These are phyloP conservation scores for Brachionus paranguensis DNA, from an alignment of 1,140 invertebrate genomes.

Conservation along the genomic window DNA sequence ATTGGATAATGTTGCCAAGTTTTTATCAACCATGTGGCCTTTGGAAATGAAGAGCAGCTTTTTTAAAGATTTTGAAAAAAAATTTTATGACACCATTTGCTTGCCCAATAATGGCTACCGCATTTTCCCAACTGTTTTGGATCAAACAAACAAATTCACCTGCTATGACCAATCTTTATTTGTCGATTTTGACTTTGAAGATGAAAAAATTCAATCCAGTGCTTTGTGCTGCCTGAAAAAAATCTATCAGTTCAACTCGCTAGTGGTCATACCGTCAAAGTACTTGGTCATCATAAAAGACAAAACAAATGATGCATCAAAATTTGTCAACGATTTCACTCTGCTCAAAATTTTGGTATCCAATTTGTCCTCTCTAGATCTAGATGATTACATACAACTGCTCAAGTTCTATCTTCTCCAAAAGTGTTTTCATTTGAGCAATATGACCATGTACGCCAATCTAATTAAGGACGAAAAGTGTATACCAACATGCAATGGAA, in stretches of 20 bases:
- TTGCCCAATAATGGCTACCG: not conserved
- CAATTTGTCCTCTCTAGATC: not conserved
- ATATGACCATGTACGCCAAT: not conserved
- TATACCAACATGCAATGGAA: not conserved
- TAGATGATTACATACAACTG: not conserved
- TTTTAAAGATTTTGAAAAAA: not conserved
- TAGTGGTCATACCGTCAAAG: not conserved
- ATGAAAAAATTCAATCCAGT: not conserved
- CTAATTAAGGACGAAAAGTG: not conserved
- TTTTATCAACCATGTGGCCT: not conserved
- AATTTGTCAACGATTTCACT: not conserved
- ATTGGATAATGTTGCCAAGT: not conserved
- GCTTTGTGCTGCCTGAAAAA: not conserved
- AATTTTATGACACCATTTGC: not conserved
- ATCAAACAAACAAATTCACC: not conserved
- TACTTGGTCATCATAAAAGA: not conserved
- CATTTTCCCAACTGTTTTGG: not conserved
- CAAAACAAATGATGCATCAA: not conserved
- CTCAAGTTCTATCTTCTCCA: not conserved
- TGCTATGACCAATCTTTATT: not conserved
- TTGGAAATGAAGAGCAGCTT: not conserved
- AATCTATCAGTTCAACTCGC: not conserved
- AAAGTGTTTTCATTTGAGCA: not conserved
- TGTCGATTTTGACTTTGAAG: not conserved
- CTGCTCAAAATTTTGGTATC: not conserved